phyloP scores from a whole-genome alignment of 1,140 invertebrate species.

The Caenorhabditis remanei region DNA sequence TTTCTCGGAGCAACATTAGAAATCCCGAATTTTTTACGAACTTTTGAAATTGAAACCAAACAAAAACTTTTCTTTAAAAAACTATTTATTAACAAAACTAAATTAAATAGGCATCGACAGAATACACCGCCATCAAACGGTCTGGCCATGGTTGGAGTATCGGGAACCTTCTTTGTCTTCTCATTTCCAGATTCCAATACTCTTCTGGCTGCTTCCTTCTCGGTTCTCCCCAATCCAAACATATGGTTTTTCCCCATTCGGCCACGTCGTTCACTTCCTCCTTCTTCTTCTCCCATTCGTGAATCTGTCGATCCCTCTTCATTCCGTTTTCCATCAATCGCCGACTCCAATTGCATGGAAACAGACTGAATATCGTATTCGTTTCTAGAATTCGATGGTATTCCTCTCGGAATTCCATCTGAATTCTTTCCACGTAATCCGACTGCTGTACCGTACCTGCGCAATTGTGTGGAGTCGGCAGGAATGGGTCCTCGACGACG shows the following conservation, averaged over 20 bases:
- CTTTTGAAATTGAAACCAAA: too few relatives aligned
- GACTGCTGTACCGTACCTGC: background rate
- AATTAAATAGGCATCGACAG: too few relatives aligned
- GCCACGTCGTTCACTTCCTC: background rate
- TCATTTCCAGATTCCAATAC: slow-evolving; percentile 1
- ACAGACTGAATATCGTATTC: background rate
- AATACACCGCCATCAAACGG: too few relatives aligned
- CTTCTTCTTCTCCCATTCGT: background rate
- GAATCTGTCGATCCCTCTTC: background rate
- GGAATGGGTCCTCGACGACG: slow-evolving; percentile 12
- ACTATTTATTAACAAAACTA: too few relatives aligned
- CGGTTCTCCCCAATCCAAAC: background rate
- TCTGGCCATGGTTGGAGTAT: background rate
- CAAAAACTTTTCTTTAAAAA: too few relatives aligned
- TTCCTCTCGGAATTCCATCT: background rate
- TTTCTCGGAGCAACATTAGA: too few relatives aligned
- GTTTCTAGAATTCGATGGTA: background rate
- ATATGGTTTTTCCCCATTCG: background rate
- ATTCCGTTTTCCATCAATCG: background rate
- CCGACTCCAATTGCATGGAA: background rate
- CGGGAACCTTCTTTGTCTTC: background rate
- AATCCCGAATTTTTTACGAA: too few relatives aligned
- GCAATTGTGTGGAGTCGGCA: background rate
- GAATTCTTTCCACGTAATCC: background rate
- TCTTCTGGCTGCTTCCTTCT: background rate